These are phyloP conservation scores for Lithosia quadra DNA, from an alignment of 2,888 invertebrate genomes.

Conservation along the genomic window DNA sequence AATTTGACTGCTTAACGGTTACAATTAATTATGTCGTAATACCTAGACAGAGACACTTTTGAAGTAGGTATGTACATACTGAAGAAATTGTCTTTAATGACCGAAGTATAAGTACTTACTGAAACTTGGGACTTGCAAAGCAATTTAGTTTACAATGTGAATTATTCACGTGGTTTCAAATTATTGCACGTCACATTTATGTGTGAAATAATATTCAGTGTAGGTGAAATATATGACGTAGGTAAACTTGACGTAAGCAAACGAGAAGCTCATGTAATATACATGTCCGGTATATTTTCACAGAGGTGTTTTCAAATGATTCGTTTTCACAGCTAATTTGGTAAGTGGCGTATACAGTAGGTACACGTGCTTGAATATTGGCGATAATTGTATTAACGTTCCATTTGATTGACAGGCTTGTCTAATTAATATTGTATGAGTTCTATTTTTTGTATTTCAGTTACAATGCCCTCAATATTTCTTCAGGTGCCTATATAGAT, in stretches of 20 bases:
- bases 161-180: neutral
- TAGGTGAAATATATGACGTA: slow-evolving; percentile 12
- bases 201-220: neutral
- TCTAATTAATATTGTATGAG: slow-evolving; percentile 24
- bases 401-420: slow-evolving; percentile 17
- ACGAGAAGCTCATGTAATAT: slow-evolving; percentile 11
- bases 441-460: slow-evolving; percentile 8
- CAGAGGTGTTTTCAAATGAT: neutral
- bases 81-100: too few relatives aligned
- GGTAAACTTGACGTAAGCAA: slow-evolving; percentile 1
- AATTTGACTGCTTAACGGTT: too few relatives aligned
- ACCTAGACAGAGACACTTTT: too few relatives aligned
- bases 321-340: slow-evolving; percentile 24
- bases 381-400: slow-evolving; percentile 13
- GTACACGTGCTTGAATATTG: slow-evolving; percentile 20
- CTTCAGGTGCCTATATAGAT: neutral
- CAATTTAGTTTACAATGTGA: slow-evolving; percentile 3
- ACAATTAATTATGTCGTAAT: too few relatives aligned
- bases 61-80: too few relatives aligned
- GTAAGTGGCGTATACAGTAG: slow-evolving; percentile 12
- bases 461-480: slow-evolving; percentile 6
- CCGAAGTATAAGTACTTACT: too few relatives aligned
- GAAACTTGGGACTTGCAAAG: neutral
- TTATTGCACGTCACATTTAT: neutral
- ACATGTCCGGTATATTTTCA: neutral